phyloP scores from a whole-genome alignment of 2,888 invertebrate genomes.

The Alsophila aescularia region DNA sequence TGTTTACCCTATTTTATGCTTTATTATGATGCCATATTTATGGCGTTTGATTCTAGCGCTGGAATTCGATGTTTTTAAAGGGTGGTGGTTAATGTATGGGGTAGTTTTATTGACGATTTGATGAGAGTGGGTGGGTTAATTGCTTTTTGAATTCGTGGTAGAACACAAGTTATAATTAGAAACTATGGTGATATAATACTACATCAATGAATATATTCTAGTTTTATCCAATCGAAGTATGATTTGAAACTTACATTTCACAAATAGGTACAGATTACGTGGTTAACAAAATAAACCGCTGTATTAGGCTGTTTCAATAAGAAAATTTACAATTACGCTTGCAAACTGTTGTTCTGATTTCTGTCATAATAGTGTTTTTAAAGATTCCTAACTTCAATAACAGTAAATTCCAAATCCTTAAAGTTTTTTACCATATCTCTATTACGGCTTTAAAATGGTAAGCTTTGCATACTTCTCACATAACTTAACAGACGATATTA shows the following conservation, averaged over 20 bases:
- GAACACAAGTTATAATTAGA: conserved; percentile 4
- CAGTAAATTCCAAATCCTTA: too few relatives aligned
- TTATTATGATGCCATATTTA: conserved; percentile 79
- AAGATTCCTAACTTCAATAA: too few relatives aligned
- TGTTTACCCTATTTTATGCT: conserved; percentile 84
- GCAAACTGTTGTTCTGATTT: too few relatives aligned
- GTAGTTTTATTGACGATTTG: conserved; percentile 62
- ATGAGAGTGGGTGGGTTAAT: conserved; percentile 49
- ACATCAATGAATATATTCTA: too few relatives aligned
- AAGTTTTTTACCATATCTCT: conserved; percentile 1
- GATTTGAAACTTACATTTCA: too few relatives aligned
- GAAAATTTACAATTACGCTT: too few relatives aligned
- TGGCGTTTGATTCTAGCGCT: conserved; percentile 62
- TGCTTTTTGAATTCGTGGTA: conserved; percentile 22
- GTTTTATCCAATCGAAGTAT: too few relatives aligned
- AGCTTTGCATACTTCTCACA: conserved; percentile 17
- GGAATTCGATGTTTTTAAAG: conserved; percentile 60
- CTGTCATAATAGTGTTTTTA: too few relatives aligned
- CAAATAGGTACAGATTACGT: too few relatives aligned
- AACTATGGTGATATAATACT: too few relatives aligned
- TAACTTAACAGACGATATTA: conserved; percentile 33
- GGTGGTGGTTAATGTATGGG: conserved; percentile 69
- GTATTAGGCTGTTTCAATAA: too few relatives aligned
- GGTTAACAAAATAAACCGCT: too few relatives aligned
- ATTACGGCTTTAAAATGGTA: conserved; percentile 4